Conservation (phyloP, 2,113 vertebrate species). For the Chamaetylas fuelleborni region DNA sequence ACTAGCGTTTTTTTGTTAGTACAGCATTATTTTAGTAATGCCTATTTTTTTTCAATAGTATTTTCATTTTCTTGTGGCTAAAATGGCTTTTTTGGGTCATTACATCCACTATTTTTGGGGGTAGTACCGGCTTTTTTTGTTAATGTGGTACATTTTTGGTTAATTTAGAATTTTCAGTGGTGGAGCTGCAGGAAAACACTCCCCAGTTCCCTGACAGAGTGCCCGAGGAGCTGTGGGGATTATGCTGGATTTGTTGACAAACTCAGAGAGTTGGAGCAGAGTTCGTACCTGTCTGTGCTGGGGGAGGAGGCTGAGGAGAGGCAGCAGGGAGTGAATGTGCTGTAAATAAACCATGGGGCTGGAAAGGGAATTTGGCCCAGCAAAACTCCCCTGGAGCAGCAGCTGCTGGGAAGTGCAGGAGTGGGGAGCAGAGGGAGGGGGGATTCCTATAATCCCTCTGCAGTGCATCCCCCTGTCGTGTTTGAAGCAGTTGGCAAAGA, state of each 20-base stretch:
- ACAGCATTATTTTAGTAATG: not conserved
- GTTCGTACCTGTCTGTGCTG: not conserved
- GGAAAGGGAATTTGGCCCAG: fast-evolving
- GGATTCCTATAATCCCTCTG: not conserved
- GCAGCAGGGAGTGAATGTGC: not conserved
- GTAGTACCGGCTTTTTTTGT: not conserved
- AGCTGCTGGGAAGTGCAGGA: not conserved
- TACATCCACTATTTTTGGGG: not conserved
- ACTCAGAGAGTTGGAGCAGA: not conserved
- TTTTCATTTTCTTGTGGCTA: not conserved
- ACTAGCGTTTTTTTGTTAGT: not conserved
- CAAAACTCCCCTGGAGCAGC: not conserved
- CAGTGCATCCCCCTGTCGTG: fast-evolving
- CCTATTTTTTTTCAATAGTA: fast-evolving
- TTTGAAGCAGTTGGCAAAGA: not conserved
- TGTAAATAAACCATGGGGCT: fast-evolving
- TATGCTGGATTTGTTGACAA: not conserved
- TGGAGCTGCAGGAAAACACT: not conserved
- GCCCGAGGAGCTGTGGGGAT: not conserved
- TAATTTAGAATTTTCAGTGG: not conserved
- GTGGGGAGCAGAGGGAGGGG: not conserved
- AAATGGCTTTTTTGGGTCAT: fast-evolving
- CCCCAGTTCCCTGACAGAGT: not conserved
- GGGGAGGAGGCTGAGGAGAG: not conserved
- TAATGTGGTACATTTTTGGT: not conserved